Base-by-base conservation (phyloP, 2,888 invertebrate species). In the Cerceris ruficornis region DNA sequence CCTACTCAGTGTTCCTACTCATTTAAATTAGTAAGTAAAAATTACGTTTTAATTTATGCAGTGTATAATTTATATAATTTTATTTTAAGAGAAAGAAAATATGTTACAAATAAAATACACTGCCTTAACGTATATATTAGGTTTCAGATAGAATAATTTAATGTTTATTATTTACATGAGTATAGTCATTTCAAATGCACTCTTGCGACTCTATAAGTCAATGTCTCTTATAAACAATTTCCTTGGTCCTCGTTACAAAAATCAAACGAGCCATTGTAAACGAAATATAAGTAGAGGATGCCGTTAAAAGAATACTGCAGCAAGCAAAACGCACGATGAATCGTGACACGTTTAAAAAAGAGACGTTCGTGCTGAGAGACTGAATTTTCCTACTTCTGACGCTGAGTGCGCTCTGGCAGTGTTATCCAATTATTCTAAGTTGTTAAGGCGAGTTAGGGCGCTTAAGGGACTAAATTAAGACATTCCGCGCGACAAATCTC, bases 401-500 rank as follows among this genome's bases (percentile, higher is more conserved):
- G 75, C 72, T 55, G 83, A 83, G 85, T 54, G 75, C 73, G 72
- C 84, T 83, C 78, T 81, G 84, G 82, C 86, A 87, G 88, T 90
- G 90, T 91, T 91, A 91, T 92, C 92, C 91, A 92, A 92, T 92
- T 92, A 92, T 92, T 92, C 91, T 90, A 92, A 91, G 92, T 92
- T 92, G 92, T 92, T 92, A 92, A 92, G 92, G 91, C 91, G 88
- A 91, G 91, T 91, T 91, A 91, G 91, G 91, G 91, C 90, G 91
- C 89, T 92, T 91, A 91, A 92, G 91, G 90, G 90, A 92, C 91
- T 92, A 92, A 92, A 92, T 92, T 92, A 92, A 92, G 92, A 92
- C 92, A 92, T 92, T 92, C 92, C 92, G 89, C 88, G 89, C 92
- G 91, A 91, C 92, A 92, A 92, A 92, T 92, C 92, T 92, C 88